Percentiles rank a stretch among this genome's conserved stretches.
These are phyloP conservation scores for Cerceris ruficornis DNA, from an alignment of 2,888 invertebrate species.

Conservation along the genomic window DNA sequence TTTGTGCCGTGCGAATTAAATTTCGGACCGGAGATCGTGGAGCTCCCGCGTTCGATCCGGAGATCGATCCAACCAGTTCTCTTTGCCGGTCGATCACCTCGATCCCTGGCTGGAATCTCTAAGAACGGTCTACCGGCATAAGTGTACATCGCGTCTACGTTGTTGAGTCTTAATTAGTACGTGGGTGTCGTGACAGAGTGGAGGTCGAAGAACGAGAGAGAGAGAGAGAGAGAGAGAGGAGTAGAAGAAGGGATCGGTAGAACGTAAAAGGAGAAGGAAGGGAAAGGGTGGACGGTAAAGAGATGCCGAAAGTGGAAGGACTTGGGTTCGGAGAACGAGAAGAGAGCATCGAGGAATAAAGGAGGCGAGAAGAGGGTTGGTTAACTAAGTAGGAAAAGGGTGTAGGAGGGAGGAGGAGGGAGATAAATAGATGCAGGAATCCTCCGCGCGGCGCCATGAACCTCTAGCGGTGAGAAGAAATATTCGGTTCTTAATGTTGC, in stretches of 20 bases:
- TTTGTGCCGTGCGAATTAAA: background rate
- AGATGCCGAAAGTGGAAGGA: slow-evolving; percentile 55
- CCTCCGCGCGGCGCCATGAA: slow-evolving; percentile 74
- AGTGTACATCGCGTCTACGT: slow-evolving; percentile 26
- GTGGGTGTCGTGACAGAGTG: slow-evolving; percentile 50
- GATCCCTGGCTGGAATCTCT: slow-evolving; percentile 35
- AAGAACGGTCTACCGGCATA: slow-evolving; percentile 11
- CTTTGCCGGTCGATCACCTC: slow-evolving; percentile 63
- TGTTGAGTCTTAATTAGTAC: slow-evolving; percentile 60
- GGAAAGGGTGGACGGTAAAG: slow-evolving; percentile 8
- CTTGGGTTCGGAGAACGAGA: slow-evolving; percentile 33
- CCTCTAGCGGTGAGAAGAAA: slow-evolving; percentile 63
- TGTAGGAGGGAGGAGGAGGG: slow-evolving; percentile 45
- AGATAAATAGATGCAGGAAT: slow-evolving; percentile 80
- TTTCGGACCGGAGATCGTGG: slow-evolving; percentile 14
- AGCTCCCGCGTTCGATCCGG: slow-evolving; percentile 42
- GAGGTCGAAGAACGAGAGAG: slow-evolving; percentile 4
- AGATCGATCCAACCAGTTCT: slow-evolving; percentile 60
- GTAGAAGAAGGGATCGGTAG: background rate
- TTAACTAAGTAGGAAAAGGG: slow-evolving; percentile 41
- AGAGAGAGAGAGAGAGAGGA: background rate
- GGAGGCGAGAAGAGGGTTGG: slow-evolving; percentile 51
- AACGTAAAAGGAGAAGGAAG: background rate
- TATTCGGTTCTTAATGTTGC: slow-evolving; percentile 35
- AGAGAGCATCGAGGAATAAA: slow-evolving; percentile 47